Percentiles rank a stretch among this genome's conserved stretches.
phyloP scores from a whole-genome alignment of 2,113 vertebrate genomes.

The Dolichotis patagonum region DNA sequence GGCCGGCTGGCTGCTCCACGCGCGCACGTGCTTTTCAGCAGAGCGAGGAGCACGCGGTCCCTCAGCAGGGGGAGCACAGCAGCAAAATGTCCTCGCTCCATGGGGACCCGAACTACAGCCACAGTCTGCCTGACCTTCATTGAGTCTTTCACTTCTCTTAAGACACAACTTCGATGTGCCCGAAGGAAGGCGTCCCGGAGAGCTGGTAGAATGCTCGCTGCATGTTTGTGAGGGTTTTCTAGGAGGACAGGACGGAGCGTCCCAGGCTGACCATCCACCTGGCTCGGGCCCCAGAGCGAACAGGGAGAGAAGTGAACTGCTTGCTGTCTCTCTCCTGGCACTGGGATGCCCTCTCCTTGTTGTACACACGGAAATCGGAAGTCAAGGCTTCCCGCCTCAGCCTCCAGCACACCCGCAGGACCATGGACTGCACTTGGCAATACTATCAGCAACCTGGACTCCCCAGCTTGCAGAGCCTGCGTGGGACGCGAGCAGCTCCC shows the following conservation, averaged over 20 bases:
- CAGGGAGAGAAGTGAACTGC: neutral
- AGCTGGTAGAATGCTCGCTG: no score
- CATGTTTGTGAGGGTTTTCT: neutral
- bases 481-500: neutral
- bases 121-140: neutral
- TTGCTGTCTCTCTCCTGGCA: neutral
- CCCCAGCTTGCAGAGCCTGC: neutral
- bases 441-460: neutral
- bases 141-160: conserved; percentile 9
- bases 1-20: neutral
- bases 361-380: neutral
- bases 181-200: neutral
- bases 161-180: neutral
- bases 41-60: no score
- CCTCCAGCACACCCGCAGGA: neutral
- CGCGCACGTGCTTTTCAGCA: no score
- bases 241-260: no score
- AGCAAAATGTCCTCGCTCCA: neutral
- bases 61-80: neutral
- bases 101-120: no score
- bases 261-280: neutral
- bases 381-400: neutral
- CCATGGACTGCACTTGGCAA: neutral
- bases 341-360: neutral
- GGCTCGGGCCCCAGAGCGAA: neutral